A percentile compares a stretch with the other conserved stretches of the same genome.
phyloP scores from a whole-genome alignment of 2,113 vertebrate genomes.

The Terrapene triunguis region DNA sequence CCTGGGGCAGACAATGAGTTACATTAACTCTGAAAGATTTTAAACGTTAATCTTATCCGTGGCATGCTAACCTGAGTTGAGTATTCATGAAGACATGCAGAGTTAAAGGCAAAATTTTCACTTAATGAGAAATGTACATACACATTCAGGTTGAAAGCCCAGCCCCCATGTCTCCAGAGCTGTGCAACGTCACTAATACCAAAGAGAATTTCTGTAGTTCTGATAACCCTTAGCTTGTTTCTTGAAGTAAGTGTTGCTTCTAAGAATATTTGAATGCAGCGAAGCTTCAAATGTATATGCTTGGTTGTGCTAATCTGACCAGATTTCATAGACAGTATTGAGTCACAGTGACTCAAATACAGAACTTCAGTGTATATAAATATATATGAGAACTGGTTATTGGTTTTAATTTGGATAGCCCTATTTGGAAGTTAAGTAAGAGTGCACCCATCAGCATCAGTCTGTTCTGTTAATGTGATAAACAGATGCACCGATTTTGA shows the following conservation, averaged over 20 bases:
- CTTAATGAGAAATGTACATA: conserved; percentile 29
- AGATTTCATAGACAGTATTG: background rate
- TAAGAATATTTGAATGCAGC: background rate
- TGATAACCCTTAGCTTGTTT: no score
- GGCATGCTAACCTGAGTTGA: conserved; percentile 2
- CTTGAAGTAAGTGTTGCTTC: background rate
- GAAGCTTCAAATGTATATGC: background rate
- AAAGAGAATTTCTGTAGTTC: background rate
- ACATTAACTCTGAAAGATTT: conserved; percentile 15
- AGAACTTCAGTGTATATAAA: rapidly evolving
- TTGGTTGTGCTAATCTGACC: background rate
- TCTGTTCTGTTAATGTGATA: conserved; percentile 49
- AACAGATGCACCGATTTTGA: conserved; percentile 64
- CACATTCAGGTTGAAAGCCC: conserved; percentile 10
- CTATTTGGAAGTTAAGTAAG: conserved; percentile 56
- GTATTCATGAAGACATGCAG: conserved; percentile 27
- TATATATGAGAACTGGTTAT: background rate
- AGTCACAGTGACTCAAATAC: background rate
- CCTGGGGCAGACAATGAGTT: background rate
- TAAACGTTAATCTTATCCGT: background rate
- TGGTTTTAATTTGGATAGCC: conserved; percentile 58
- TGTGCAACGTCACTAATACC: background rate
- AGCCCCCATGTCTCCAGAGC: background rate
- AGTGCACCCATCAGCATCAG: conserved; percentile 44
- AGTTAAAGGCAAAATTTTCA: conserved; percentile 55